Conservation (phyloP, 2,797 vertebrate species). For the Oreonectes daqikongensis region DNA sequence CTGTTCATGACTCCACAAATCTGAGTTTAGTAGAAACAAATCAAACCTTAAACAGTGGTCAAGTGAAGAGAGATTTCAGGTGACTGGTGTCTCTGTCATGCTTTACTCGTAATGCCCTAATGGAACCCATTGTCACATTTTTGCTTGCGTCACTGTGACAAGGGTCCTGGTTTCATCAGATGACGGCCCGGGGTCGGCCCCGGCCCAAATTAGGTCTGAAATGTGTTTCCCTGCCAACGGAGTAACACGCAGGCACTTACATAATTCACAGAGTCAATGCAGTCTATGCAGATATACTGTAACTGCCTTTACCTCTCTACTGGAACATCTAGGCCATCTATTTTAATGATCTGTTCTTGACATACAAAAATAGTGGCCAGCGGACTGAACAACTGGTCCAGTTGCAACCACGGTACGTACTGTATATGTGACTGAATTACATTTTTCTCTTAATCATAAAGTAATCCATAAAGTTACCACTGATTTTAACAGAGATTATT, state of each 20-base stretch:
- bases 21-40: background rate
- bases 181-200: background rate
- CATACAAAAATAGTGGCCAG: conserved; percentile 55
- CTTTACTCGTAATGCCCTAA: conserved; percentile 5
- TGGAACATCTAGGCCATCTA: conserved; percentile 22
- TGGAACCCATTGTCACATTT: conserved; percentile 9
- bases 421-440: conserved; percentile 42
- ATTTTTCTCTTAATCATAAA: conserved; percentile 20
- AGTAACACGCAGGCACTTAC: conserved; percentile 15
- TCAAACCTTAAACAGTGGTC: background rate
- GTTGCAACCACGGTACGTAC: conserved; percentile 48
- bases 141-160: background rate
- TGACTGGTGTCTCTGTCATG: background rate
- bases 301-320: conserved; percentile 13
- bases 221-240: conserved; percentile 25
- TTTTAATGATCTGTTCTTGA: conserved; percentile 57
- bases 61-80: background rate
- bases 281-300: conserved; percentile 1
- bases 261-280: conserved; percentile 9
- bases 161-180: conserved; percentile 1
- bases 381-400: conserved; percentile 46
- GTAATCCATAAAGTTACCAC: background rate
- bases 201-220: conserved; percentile 18
- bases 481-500: background rate
- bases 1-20: background rate